phyloP scores from a whole-genome alignment of 2,797 vertebrate genomes.

The Sebastolobus alascanus region DNA sequence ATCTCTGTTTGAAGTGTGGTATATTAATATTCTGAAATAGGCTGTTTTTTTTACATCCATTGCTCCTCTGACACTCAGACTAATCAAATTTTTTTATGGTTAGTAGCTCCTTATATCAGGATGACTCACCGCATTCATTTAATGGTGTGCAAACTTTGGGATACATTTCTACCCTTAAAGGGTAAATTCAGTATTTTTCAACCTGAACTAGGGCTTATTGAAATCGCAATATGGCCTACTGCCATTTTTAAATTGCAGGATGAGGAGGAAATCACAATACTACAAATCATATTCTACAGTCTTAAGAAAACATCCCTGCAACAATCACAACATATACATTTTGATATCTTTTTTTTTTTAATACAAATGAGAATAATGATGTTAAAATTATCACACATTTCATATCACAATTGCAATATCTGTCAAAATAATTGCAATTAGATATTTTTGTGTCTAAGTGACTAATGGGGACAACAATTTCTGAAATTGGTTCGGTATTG shows the following conservation, averaged over 20 bases:
- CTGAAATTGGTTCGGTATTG: neutral
- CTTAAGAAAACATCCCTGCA: too few species aligned
- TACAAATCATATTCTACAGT: too few species aligned
- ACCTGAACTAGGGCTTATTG: too few species aligned
- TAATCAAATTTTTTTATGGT: neutral
- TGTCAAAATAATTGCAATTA: too few species aligned
- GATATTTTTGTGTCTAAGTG: neutral
- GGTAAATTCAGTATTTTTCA: neutral
- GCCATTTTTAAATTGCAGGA: too few species aligned
- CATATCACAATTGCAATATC: too few species aligned
- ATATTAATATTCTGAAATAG: neutral
- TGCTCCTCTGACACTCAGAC: neutral
- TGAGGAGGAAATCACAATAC: too few species aligned
- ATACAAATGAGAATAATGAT: too few species aligned
- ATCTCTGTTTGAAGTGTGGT: neutral
- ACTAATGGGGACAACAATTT: neutral
- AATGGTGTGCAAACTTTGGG: neutral
- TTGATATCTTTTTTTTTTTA: too few species aligned
- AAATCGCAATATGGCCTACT: too few species aligned
- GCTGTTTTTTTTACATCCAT: neutral
- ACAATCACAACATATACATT: too few species aligned
- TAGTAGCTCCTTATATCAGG: neutral
- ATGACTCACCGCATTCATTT: constrained; percentile 16
- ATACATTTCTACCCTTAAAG: neutral
- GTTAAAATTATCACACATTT: too few species aligned